Evolutionary conservation across 1,140 invertebrate species (phyloP).

Genomic region (Sinella curviseta): DNA sequence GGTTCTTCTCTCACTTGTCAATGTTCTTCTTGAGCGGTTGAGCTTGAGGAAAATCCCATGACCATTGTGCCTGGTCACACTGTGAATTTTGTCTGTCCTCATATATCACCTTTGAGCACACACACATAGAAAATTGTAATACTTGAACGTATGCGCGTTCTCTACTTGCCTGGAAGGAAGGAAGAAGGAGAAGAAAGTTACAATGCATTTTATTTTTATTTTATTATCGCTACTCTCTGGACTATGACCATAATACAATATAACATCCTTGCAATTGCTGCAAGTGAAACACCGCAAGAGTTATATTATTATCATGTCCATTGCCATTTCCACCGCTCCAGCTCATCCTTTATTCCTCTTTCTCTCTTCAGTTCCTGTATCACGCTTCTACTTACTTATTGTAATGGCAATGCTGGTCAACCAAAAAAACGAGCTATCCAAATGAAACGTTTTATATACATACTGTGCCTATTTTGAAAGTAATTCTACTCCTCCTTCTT

Average conservation of each 20-base stretch:
- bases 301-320: background rate
- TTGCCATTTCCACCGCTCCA: background rate
- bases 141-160: no score
- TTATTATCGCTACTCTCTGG: background rate
- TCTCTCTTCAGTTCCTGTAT: background rate
- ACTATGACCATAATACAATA: background rate
- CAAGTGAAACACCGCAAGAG: background rate
- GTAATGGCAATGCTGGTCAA: no score
- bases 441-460: no score
- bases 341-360: background rate
- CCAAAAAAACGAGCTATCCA: no score
- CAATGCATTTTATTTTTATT: background rate
- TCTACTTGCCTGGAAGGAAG: no score
- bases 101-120: slow-evolving; percentile 34
- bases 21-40: background rate
- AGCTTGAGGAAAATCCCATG: slow-evolving; percentile 31
- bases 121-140: background rate
- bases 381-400: no score
- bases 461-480: no score
- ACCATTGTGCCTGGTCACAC: slow-evolving; percentile 38
- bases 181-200: background rate
- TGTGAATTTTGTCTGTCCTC: background rate
- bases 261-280: background rate
- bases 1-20: background rate
- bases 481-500: no score